Percentiles rank a stretch among this genome's conserved stretches.
phyloP scores from a whole-genome alignment of 2,888 invertebrate species.

The Pogonocherus hispidulus region DNA sequence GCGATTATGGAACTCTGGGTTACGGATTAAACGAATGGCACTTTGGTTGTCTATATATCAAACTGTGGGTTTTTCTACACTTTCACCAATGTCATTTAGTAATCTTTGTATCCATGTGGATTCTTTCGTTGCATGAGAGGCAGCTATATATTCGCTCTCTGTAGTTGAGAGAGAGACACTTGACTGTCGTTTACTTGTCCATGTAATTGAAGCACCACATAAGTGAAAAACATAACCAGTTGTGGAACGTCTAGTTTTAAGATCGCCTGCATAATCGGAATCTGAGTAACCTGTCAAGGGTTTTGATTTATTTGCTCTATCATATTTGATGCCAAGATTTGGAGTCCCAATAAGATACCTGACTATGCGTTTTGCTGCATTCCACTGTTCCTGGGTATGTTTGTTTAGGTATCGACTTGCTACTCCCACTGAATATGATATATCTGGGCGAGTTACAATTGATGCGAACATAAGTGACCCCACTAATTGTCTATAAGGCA shows the following conservation, averaged over 20 bases:
- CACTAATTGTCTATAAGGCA: background rate
- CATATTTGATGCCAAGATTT: conserved; percentile 7
- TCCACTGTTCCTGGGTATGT: background rate
- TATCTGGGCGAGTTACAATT: too few relatives aligned
- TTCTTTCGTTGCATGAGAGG: conserved; percentile 16
- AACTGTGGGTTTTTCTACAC: background rate
- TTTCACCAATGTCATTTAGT: conserved; percentile 2
- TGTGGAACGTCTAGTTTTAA: conserved; percentile 48
- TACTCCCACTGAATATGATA: too few relatives aligned
- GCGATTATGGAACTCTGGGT: background rate
- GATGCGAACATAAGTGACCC: background rate
- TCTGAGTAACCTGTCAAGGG: conserved; percentile 15
- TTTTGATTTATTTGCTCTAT: background rate
- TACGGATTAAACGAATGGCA: conserved; percentile 8
- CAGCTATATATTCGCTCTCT: conserved; percentile 23
- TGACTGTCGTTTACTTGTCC: conserved; percentile 6
- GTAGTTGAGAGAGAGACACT: conserved; percentile 20
- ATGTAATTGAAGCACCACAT: conserved; percentile 43
- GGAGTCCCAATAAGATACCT: background rate
- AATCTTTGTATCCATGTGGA: conserved; percentile 9
- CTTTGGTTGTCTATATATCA: conserved; percentile 10
- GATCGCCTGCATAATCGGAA: conserved; percentile 19
- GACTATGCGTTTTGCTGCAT: background rate
- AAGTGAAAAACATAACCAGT: conserved; percentile 48
- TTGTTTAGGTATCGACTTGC: too few relatives aligned